Percentiles rank a stretch among this genome's conserved stretches.
Evolutionary conservation across 2,888 invertebrate species (phyloP).

Genomic region (Sminthurinus aureus): DNA sequence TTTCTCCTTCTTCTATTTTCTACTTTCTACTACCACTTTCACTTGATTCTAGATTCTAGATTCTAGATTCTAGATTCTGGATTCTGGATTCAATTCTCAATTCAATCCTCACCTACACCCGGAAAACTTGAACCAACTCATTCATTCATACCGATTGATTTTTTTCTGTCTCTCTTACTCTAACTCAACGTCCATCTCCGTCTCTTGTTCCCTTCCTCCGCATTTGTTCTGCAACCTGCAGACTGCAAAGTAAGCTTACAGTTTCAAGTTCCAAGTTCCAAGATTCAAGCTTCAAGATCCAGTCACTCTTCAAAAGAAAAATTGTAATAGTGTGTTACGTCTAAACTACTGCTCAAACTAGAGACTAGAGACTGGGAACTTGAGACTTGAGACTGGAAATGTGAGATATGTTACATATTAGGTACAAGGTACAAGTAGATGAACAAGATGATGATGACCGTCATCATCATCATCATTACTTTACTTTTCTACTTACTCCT

Average conservation of each 20-base stretch:
- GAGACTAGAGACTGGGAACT: too few species aligned
- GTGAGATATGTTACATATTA: background rate
- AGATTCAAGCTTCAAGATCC: too few species aligned
- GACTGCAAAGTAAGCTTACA: too few species aligned
- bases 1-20: background rate
- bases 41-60: background rate
- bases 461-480: background rate
- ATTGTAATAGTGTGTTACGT: too few species aligned
- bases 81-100: background rate
- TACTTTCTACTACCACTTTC: background rate
- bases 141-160: background rate
- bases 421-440: background rate
- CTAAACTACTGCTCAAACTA: too few species aligned
- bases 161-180: background rate
- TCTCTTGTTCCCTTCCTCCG: background rate
- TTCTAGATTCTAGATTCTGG: too few species aligned
- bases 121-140: slow-evolving; percentile 5
- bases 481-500: background rate
- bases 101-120: background rate
- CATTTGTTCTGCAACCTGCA: too few species aligned
- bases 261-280: too few species aligned
- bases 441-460: background rate
- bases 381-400: too few species aligned
- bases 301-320: too few species aligned
- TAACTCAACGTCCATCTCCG: background rate